These are phyloP conservation scores for Eulacestoma nigropectus DNA, from an alignment of 2,113 vertebrate genomes.

Conservation along the genomic window DNA sequence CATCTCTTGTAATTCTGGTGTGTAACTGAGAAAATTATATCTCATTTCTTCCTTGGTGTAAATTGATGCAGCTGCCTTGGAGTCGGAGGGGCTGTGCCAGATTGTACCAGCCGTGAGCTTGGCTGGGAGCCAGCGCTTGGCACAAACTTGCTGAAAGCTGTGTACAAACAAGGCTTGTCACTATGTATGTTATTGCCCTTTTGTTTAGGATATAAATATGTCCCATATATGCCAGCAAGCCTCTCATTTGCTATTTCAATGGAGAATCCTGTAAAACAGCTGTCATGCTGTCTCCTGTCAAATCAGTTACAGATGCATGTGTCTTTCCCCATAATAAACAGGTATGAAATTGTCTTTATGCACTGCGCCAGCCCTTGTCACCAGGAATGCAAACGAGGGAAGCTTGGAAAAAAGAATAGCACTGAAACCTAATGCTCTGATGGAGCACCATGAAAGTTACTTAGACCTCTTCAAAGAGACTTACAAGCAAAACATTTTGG, in stretches of 20 bases:
- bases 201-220: conserved; percentile 55
- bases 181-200: conserved; percentile 39
- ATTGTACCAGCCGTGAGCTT: not conserved
- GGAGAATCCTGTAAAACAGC: conserved; percentile 38
- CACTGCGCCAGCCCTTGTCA: conserved; percentile 8
- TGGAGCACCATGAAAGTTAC: not conserved
- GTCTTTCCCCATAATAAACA: conserved; percentile 43
- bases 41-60: conserved; percentile 6
- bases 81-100: not conserved
- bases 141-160: conserved; percentile 27
- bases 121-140: conserved; percentile 27
- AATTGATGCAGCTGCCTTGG: conserved; percentile 23
- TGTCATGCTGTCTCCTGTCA: conserved; percentile 48
- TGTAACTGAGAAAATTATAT: conserved; percentile 16
- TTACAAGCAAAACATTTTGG: not conserved
- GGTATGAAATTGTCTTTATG: conserved; percentile 52
- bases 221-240: conserved; percentile 14
- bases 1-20: not conserved
- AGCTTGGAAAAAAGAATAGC: not conserved
- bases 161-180: conserved; percentile 41
- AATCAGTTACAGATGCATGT: conserved; percentile 21
- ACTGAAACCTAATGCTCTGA: not conserved
- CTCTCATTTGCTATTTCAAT: not conserved
- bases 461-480: not conserved
- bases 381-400: not conserved